A percentile compares a stretch with the other conserved stretches of the same genome.
Evolutionary conservation across 2,113 vertebrate genomes (phyloP).

Genomic region (Gadus chalcogrammus): DNA sequence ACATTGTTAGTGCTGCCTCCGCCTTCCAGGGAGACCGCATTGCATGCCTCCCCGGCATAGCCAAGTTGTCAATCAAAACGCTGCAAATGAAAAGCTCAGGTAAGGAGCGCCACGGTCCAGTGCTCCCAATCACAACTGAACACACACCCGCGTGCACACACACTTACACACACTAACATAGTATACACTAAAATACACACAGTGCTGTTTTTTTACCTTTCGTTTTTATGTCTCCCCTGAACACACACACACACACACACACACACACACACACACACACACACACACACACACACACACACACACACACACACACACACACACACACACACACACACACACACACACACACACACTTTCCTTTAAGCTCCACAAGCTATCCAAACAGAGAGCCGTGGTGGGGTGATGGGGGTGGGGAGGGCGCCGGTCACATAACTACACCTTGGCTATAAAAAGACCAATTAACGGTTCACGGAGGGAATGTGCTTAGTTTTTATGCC

Average conservation of each 20-base stretch:
- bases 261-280: too few relatives aligned
- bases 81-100: constrained; percentile 61
- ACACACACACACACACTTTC: neutral
- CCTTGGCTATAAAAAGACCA: neutral
- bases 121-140: constrained; percentile 68
- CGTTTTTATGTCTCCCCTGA: too few relatives aligned
- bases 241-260: too few relatives aligned
- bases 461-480: neutral
- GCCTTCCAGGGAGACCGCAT: constrained; percentile 25
- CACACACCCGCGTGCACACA: constrained; percentile 17
- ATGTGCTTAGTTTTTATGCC: neutral
- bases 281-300: constrained; percentile 17
- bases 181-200: constrained; percentile 23
- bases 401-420: too few relatives aligned
- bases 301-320: too few relatives aligned
- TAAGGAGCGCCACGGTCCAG: constrained; percentile 56
- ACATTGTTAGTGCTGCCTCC: constrained; percentile 9
- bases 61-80: constrained; percentile 59
- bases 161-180: neutral
- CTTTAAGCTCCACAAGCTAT: too few relatives aligned
- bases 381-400: too few relatives aligned
- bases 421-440: too few relatives aligned
- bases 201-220: constrained; percentile 11
- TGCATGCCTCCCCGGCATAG: constrained; percentile 42
- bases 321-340: too few relatives aligned